Percentiles rank a stretch among this genome's conserved stretches.
phyloP scores from a whole-genome alignment of 2,113 vertebrate genomes.

The Morone saxatilis region DNA sequence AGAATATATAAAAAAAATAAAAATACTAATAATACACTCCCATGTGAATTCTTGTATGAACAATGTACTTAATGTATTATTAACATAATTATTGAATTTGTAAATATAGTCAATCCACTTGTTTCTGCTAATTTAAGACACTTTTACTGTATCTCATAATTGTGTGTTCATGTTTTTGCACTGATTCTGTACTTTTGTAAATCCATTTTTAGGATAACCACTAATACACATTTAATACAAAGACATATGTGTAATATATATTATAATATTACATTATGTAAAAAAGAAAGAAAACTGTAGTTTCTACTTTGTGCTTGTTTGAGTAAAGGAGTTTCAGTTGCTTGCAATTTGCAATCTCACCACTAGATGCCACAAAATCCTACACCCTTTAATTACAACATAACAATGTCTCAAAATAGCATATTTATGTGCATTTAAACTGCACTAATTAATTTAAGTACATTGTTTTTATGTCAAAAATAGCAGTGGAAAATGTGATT shows the following conservation, averaged over 20 bases:
- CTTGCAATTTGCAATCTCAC: too few relatives aligned
- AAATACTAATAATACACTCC: background rate
- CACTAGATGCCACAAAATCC: too few relatives aligned
- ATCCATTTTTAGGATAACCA: background rate
- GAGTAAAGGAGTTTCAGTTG: too few relatives aligned
- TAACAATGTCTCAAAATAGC: background rate
- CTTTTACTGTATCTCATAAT: background rate
- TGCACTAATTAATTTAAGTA: background rate
- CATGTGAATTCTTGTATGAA: background rate
- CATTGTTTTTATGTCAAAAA: background rate
- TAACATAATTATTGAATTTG: background rate
- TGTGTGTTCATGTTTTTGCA: too few relatives aligned
- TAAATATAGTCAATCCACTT: too few relatives aligned
- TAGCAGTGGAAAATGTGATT: background rate
- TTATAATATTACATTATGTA: too few relatives aligned
- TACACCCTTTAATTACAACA: background rate
- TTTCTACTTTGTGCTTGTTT: too few relatives aligned
- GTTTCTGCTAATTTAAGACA: background rate
- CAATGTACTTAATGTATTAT: background rate
- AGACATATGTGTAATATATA: background rate
- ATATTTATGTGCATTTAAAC: background rate
- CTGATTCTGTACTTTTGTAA: too few relatives aligned
- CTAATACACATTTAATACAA: background rate
- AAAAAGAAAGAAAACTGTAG: background rate
- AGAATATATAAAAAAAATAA: background rate